Base-by-base conservation (phyloP, 2,888 invertebrate species). In the Gymnosoma rotundatum region DNA sequence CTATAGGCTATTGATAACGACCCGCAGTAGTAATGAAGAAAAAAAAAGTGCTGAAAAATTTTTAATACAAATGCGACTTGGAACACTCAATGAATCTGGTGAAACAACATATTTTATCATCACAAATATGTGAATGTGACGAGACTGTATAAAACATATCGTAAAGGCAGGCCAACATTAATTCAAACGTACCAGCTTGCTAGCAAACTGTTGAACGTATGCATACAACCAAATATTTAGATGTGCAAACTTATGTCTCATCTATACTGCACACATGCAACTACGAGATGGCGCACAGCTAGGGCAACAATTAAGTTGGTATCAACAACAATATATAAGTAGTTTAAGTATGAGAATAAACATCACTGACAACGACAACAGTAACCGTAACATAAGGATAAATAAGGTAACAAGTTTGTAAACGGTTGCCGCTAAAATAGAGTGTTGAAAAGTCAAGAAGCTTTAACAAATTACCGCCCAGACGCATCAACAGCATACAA, bases 371-470 rank as follows among this genome's bases (percentile, higher is more conserved):
- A 54, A n/a, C 50, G 61, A 64, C 54, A 80, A 12, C 74, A 48
- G 58, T 74, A 63, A 80, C 73, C 69, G 67, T 72, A 80, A 64
- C 64, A 74, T 32, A 32, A 32, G 78, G 80, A 84, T 69, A 84
- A 81, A 84, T 78, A 81, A 83, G 61, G 75, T 83, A 72, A 83
- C 69, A 84, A 86, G 79, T 83, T 72, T 21, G 83, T 83, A 76
- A 80, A 83, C 78, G 72, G 70, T 84, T 79, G 74, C 79, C 73
- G 75, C 83, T 86, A 83, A 81, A 81, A 69, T 69, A 75, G 89
- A 89, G 90, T 90, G 90, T 90, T 90, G 90, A 91, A 90, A 91
- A 90, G 91, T 90, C 90, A 90, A 89, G 91, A 91, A 90, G 91
- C 90, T 89, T 90, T 90, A 90, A 90, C 90, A 89, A 90, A 90